A percentile compares a stretch with the other conserved stretches of the same genome.
Conservation (phyloP, 2,888 invertebrate species). For the Cryptocephalus primarius region DNA sequence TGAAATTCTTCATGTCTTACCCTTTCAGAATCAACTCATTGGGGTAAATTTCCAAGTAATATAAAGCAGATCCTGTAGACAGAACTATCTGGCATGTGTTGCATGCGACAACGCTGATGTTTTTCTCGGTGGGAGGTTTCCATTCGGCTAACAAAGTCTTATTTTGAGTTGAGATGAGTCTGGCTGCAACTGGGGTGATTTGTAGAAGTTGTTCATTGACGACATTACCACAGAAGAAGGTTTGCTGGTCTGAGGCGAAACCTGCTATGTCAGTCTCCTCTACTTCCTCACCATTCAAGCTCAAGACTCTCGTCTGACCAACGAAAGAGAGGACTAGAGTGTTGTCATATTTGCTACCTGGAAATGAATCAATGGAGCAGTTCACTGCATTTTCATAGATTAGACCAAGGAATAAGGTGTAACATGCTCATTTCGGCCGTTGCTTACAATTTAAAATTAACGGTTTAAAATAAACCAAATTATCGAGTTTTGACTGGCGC, state of each 20-base stretch:
- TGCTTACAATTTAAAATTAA: neutral
- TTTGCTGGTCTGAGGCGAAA: slow-evolving; percentile 84
- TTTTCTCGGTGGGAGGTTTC: slow-evolving; percentile 58
- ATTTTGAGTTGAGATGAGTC: slow-evolving; percentile 56
- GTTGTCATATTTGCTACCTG: slow-evolving; percentile 52
- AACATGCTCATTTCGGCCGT: neutral
- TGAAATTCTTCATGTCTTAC: slow-evolving; percentile 23
- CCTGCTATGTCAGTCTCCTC: slow-evolving; percentile 94
- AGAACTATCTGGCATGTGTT: slow-evolving; percentile 66
- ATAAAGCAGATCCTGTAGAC: slow-evolving; percentile 80
- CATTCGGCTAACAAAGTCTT: slow-evolving; percentile 60
- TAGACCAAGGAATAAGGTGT: no score
- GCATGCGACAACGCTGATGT: slow-evolving; percentile 82
- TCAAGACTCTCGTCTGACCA: slow-evolving; percentile 88
- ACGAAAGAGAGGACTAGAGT: slow-evolving; percentile 91
- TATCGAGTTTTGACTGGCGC: neutral
- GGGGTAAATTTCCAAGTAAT: slow-evolving; percentile 63
- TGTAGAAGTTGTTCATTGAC: slow-evolving; percentile 61
- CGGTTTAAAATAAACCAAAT: neutral
- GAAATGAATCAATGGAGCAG: neutral
- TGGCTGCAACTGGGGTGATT: slow-evolving; percentile 56
- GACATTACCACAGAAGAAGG: slow-evolving; percentile 90
- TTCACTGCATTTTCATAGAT: neutral
- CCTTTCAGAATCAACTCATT: slow-evolving; percentile 52
- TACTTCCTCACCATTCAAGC: slow-evolving; percentile 89